Evolutionary conservation across 2,113 vertebrate genomes (phyloP).

Genomic region (Campylomormyrus numenius): DNA sequence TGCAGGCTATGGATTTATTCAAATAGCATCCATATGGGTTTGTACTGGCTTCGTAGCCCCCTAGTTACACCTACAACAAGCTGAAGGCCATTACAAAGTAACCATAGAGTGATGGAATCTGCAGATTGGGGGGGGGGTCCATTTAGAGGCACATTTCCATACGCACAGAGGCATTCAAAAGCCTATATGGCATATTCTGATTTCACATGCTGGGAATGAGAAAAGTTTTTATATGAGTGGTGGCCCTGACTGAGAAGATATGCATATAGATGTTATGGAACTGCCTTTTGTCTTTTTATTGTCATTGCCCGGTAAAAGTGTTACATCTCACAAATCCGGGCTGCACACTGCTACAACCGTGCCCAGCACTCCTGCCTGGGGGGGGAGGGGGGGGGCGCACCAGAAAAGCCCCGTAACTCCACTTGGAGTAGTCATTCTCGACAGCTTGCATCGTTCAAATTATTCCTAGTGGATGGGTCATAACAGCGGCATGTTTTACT

Average conservation of each 20-base stretch:
- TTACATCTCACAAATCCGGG: too few species aligned
- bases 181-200: neutral
- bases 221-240: conserved; percentile 7
- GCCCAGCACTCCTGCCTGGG: neutral
- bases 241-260: neutral
- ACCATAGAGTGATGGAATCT: neutral
- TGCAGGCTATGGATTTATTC: conserved; percentile 17
- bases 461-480: conserved; percentile 30
- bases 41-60: neutral
- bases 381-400: neutral
- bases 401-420: conserved; percentile 7
- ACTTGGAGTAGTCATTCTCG: conserved; percentile 17
- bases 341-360: neutral
- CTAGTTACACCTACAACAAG: conserved; percentile 25
- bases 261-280: neutral
- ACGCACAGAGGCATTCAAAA: neutral
- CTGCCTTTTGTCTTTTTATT: neutral
- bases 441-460: conserved; percentile 29
- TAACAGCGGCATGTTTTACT: conserved; percentile 19
- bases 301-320: neutral
- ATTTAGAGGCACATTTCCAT: conserved; percentile 18
- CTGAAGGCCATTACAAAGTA: conserved; percentile 16
- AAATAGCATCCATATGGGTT: conserved; percentile 34
- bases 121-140: neutral
- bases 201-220: neutral